Conservation (phyloP, 1,140 invertebrate species). For the Drosophila guanche region DNA sequence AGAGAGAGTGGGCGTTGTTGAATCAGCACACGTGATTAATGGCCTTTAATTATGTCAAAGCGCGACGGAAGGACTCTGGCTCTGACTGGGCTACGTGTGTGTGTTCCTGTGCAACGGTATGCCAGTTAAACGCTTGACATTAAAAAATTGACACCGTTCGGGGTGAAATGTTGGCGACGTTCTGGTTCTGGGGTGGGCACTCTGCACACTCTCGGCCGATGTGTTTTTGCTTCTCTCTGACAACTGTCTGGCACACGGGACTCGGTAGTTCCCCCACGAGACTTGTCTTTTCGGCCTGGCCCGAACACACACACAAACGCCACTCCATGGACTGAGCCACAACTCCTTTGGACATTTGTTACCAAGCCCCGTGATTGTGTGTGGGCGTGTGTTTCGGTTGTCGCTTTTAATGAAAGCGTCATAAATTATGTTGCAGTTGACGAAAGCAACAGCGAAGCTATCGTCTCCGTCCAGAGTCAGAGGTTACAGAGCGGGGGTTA, state of each 20-base stretch:
- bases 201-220: constrained; percentile 9
- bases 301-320: constrained; percentile 36
- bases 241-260: constrained; percentile 78
- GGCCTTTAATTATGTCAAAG: constrained; percentile 82
- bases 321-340: constrained; percentile 1
- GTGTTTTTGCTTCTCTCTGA: constrained; percentile 47
- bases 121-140: constrained; percentile 79
- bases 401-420: constrained; percentile 83
- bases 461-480: constrained; percentile 16
- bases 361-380: constrained; percentile 67
- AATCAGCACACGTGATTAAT: constrained; percentile 82
- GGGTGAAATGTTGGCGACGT: constrained; percentile 77
- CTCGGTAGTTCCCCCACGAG: constrained; percentile 37
- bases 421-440: constrained; percentile 83
- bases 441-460: constrained; percentile 70
- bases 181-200: constrained; percentile 14
- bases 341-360: constrained; percentile 61
- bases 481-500: constrained; percentile 21
- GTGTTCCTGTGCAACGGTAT: constrained; percentile 48
- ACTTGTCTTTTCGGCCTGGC: constrained; percentile 30
- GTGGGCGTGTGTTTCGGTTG: constrained; percentile 78
- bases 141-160: constrained; percentile 83
- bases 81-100: background rate
- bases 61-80: constrained; percentile 46
- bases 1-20: constrained; percentile 66